Evolutionary conservation across 2,888 invertebrate genomes (phyloP), one percentile per base, ranked within the genome.

Genomic region (Odontomyia ornata): DNA sequence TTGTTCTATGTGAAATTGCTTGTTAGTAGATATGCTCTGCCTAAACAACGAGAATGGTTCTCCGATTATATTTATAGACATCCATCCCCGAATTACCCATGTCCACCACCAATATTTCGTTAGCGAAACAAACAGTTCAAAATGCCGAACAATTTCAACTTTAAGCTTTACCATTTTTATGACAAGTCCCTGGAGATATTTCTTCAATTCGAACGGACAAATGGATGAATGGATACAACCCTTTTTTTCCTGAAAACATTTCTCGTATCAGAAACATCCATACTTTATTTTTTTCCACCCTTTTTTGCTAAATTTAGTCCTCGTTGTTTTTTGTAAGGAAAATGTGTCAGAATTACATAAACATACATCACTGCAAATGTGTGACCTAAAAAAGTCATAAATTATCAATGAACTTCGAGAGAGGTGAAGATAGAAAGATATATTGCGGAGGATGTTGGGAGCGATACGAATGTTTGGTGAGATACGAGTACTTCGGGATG

Each of bases 291-390:
- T 36, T 36, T 36, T 36, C 36, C 36, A 36, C 1, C 2, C 9
- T 25, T 21, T 21, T 36, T 67, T 67, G 5, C 46, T 27, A 9
- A 27, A 27, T 15, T 9, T 67, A 1, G 23, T 13, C 9, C 15
- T 18, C 15, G 23, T 46, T 67, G 5, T 64, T 13, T 13, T 43
- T 43, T 43, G 7, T 43, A 7, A 52, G 67, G 67, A 21, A 64
- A 67, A 67, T 67, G 67, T 67, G 67, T 46, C 67, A 67, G 67
- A 67, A 67, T 67, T 67, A 36, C 67, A 67, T 67, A 67, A 67
- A 72, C 72, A 72, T 56, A 56, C 72, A 72, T 72, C 72, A 72
- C 72, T 28, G 30, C 56, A 57, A 72, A 56, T 72, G 56, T 67
- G 67, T 72, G 72, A 72, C 72, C 72, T 57, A 57, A 72, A 36